These are phyloP conservation scores for Alexandromys fortis DNA, from an alignment of 2,113 vertebrate genomes.

Conservation along the genomic window DNA sequence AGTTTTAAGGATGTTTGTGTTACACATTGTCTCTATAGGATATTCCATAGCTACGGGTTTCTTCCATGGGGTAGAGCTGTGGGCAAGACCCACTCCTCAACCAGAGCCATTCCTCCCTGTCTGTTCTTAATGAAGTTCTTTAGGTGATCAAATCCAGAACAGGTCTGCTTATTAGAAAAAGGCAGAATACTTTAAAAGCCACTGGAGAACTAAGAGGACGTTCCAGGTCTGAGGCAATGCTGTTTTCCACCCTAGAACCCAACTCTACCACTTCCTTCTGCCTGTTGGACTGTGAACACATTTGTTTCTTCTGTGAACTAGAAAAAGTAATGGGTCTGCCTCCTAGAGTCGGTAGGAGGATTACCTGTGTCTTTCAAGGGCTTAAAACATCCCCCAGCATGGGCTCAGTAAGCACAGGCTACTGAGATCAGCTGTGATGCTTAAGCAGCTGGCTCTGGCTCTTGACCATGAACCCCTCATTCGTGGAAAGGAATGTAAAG, in stretches of 20 bases:
- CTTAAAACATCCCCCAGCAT: background rate
- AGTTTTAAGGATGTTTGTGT: background rate
- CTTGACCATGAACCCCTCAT: background rate
- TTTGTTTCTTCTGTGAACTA: background rate
- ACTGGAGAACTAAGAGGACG: rapidly evolving
- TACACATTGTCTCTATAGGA: background rate
- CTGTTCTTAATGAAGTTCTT: too few relatives aligned
- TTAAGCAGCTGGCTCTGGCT: background rate
- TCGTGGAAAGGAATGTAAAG: rapidly evolving
- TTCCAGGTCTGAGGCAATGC: background rate
- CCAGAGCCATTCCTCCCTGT: background rate
- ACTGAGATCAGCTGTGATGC: rapidly evolving
- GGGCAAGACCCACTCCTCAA: too few relatives aligned
- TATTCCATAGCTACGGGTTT: background rate
- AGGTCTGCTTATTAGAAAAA: background rate
- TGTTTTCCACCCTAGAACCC: background rate
- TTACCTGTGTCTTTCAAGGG: background rate
- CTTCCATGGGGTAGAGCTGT: background rate
- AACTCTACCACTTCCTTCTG: background rate
- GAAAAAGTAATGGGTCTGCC: background rate
- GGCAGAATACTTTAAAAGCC: background rate
- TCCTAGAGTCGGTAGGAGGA: rapidly evolving
- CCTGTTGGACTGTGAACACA: background rate
- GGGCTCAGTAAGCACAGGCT: rapidly evolving
- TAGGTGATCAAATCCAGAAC: background rate